Base-by-base conservation (phyloP, 2,113 vertebrate genomes). In the Scopus umbretta region DNA sequence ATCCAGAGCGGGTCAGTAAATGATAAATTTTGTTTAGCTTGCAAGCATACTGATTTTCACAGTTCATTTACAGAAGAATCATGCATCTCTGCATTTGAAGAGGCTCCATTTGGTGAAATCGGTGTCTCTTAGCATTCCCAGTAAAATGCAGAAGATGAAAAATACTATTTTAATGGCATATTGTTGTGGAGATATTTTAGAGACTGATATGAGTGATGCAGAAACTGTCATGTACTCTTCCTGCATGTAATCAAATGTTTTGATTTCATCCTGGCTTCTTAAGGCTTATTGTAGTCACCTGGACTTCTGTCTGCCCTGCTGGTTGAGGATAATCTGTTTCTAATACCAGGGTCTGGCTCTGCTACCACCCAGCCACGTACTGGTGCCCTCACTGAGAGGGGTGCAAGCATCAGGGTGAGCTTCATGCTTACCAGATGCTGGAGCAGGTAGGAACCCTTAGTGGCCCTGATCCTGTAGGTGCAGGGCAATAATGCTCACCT, bases 21-120 rank as follows among this genome's bases (percentile, higher is more conserved):
- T 96, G 93, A 92, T 97, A 91, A 93, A 94, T 94, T 94, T 84
- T 93, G 92, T 91, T 97, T 94, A 88, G 81, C 87, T 94, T 92
- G n/a, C 72, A 91, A 92, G 86, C 90, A 67, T 70, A 81, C 90
- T 88, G 68, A 94, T 96, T 97, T 96, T 88, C 81, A 83, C 67
- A 92, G 71, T 58, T 91, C 76, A 89, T 94, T 93, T 90, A 59
- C 76, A 88, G 84, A 92, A 96, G 93, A 76, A 92, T 78, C 55
- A 14, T 72, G 49, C 56, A 22, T 53, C 83, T 62, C 86, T 93
- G 82, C 25, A 0, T 90, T 80, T 89, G 86, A 90, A 93, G 91
- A 47, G 3, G 6, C 73, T 93, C 42, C 55, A 23, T 86, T 95
- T 95, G 70, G 87, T 91, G 86, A 32, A 85, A 78, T n/a, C 16